phyloP scores from a whole-genome alignment of 2,797 vertebrate genomes.

The Liasis olivaceus region DNA sequence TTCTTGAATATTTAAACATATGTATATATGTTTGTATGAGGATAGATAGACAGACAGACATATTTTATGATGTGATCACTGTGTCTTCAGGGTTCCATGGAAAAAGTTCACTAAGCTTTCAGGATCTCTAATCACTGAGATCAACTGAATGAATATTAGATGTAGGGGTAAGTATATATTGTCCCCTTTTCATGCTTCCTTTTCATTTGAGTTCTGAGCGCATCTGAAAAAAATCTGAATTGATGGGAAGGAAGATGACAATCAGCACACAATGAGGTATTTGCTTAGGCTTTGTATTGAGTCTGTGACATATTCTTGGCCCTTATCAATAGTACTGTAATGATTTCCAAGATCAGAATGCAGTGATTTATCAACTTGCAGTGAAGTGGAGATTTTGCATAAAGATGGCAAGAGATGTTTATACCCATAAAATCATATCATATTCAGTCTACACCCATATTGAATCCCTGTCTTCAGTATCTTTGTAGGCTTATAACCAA shows the following conservation, averaged over 20 bases:
- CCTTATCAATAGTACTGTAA: background rate
- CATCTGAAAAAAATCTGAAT: background rate
- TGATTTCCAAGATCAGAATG: background rate
- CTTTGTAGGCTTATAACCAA: background rate
- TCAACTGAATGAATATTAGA: background rate
- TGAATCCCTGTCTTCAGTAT: background rate
- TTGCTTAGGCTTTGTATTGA: background rate
- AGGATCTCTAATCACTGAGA: background rate
- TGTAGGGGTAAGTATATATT: background rate
- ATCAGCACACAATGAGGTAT: background rate
- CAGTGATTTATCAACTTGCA: background rate
- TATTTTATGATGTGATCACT: background rate
- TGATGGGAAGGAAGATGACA: background rate
- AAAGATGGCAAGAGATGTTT: background rate
- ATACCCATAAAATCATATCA: background rate
- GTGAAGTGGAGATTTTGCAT: background rate
- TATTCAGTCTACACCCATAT: background rate
- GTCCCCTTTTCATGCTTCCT: background rate
- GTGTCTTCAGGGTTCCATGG: background rate
- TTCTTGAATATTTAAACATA: no score
- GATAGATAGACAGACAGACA: no score
- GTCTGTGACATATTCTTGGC: background rate
- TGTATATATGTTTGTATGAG: no score
- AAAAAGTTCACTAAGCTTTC: background rate
- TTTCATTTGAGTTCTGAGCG: background rate